phyloP scores from a whole-genome alignment of 2,888 invertebrate genomes.

The Eilema griseolum region DNA sequence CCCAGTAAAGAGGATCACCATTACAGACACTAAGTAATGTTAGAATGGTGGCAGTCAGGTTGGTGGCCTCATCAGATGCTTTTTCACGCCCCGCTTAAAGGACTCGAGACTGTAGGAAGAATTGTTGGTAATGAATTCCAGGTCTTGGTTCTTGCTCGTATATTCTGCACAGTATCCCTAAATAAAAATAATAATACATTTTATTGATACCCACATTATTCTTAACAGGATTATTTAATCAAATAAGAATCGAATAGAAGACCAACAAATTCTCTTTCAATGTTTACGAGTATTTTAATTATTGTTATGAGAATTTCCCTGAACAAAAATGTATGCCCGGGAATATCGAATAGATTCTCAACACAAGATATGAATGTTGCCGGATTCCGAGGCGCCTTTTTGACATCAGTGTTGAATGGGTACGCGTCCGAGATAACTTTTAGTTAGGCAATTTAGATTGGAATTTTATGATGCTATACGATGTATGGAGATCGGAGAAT shows the following conservation, averaged over 20 bases:
- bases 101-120: too few relatives aligned
- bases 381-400: constrained; percentile 29
- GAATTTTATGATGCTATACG: background rate
- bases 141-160: too few relatives aligned
- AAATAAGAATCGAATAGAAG: constrained; percentile 15
- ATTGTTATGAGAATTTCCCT: constrained; percentile 31
- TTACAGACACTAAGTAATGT: too few relatives aligned
- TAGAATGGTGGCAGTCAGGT: too few relatives aligned
- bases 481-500: background rate
- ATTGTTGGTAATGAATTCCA: too few relatives aligned
- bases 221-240: background rate
- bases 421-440: constrained; percentile 5
- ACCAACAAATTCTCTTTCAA: constrained; percentile 20
- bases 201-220: background rate
- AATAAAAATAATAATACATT: background rate
- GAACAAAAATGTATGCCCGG: constrained; percentile 23
- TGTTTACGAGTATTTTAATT: constrained; percentile 39
- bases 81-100: too few relatives aligned
- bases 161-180: too few relatives aligned
- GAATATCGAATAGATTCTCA: constrained; percentile 20
- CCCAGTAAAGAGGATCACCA: too few relatives aligned
- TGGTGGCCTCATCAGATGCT: too few relatives aligned
- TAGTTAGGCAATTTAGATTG: constrained; percentile 16
- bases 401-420: constrained; percentile 33
- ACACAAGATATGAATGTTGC: constrained; percentile 31